These are phyloP conservation scores for Metopolophium dirhodum DNA, from an alignment of 1,140 invertebrate genomes.

Conservation along the genomic window DNA sequence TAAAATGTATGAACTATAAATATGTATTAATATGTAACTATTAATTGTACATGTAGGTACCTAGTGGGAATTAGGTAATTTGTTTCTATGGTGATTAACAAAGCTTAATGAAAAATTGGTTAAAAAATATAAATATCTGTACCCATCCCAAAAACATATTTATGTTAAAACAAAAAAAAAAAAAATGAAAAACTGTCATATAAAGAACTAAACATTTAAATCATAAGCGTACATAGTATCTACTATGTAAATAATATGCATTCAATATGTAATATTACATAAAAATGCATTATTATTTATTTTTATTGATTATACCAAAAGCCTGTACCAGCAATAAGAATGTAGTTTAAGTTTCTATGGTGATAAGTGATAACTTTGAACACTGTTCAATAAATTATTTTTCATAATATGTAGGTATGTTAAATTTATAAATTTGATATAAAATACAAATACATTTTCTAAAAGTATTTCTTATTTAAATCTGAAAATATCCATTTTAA, in stretches of 20 bases:
- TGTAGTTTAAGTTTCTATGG: constrained; percentile 47
- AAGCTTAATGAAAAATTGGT: too few species aligned
- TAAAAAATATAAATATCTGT: too few species aligned
- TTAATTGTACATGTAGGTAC: too few species aligned
- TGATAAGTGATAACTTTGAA: constrained; percentile 37
- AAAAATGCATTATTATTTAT: background rate
- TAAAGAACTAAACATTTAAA: background rate
- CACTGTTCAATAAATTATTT: background rate
- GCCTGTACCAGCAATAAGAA: background rate
- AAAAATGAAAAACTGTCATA: background rate
- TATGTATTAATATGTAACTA: too few species aligned
- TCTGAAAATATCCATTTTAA: background rate
- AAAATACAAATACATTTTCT: background rate
- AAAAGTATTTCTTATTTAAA: background rate
- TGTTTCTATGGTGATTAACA: too few species aligned
- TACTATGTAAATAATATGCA: background rate
- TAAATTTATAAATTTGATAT: background rate
- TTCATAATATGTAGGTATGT: background rate
- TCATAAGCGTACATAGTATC: background rate
- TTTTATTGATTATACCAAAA: constrained; percentile 44
- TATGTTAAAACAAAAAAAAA: background rate
- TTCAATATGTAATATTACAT: background rate
- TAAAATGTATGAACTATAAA: too few species aligned
- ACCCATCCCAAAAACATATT: too few species aligned
- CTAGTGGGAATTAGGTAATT: too few species aligned